A percentile compares a stretch with the other conserved stretches of the same genome.
phyloP scores from a whole-genome alignment of 2,888 invertebrate species.

The Parapristionchus giblindavisi region DNA sequence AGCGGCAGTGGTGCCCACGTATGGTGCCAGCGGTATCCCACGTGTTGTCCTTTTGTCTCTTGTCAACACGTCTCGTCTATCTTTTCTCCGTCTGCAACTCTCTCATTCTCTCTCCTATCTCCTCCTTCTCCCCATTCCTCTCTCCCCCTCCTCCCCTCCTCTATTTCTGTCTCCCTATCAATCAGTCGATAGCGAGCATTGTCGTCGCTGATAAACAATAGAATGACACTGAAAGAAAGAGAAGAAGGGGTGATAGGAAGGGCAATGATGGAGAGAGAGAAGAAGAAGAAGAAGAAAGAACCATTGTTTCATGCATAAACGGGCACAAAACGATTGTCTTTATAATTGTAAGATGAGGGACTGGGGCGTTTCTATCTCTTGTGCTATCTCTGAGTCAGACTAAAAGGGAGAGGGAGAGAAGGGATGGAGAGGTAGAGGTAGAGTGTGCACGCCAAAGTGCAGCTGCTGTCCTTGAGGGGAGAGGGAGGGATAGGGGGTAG shows the following conservation, averaged over 20 bases:
- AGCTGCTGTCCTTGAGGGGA: slow-evolving; percentile 30
- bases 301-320: neutral
- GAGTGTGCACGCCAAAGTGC: slow-evolving; percentile 14
- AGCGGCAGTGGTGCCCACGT: neutral
- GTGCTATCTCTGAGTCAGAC: too few species aligned
- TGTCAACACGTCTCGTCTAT: neutral
- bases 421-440: neutral
- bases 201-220: neutral
- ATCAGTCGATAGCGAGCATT: neutral
- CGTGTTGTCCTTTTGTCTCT: neutral
- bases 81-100: neutral
- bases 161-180: neutral
- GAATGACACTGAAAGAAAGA: neutral
- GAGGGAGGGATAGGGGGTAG: neutral
- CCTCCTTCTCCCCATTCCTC: neutral
- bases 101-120: slow-evolving; percentile 14
- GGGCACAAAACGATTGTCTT: too few species aligned
- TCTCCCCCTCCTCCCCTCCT: neutral
- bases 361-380: too few species aligned
- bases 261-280: neutral
- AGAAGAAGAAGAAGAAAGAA: neutral
- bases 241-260: neutral
- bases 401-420: neutral
- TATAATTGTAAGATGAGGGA: too few species aligned
- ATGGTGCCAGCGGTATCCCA: neutral